Evolutionary conservation across 1,140 invertebrate species (phyloP).

Genomic region (Asobara japonica): DNA sequence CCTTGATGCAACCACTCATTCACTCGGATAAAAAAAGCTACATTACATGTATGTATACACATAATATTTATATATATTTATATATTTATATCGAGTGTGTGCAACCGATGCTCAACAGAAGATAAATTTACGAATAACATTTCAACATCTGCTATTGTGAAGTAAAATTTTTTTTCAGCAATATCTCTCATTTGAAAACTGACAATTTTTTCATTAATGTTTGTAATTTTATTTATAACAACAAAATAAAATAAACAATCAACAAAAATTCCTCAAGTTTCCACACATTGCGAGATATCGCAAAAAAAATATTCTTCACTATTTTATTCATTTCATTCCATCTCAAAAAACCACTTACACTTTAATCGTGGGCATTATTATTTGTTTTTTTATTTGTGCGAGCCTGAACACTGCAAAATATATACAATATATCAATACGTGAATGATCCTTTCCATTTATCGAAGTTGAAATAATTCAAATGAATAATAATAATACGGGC

Average conservation of each 20-base stretch:
- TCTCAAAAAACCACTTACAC: neutral
- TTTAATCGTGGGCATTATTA: slow-evolving; percentile 16
- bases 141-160: neutral
- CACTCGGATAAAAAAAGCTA: slow-evolving; percentile 31
- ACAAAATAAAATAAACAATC: too few species aligned
- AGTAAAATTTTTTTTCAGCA: neutral
- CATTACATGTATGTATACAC: slow-evolving; percentile 8
- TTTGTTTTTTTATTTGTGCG: slow-evolving; percentile 17
- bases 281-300: too few species aligned
- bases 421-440: slow-evolving; percentile 13
- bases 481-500: slow-evolving; percentile 27
- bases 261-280: too few species aligned
- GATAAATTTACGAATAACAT: neutral
- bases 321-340: too few species aligned
- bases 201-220: too few species aligned
- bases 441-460: neutral
- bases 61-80: slow-evolving; percentile 15
- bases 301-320: too few species aligned
- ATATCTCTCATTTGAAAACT: neutral
- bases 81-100: slow-evolving; percentile 11
- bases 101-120: neutral
- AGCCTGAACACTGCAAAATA: slow-evolving; percentile 12
- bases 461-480: slow-evolving; percentile 15
- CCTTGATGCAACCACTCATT: slow-evolving; percentile 27
- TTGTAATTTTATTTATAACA: too few species aligned